Conservation (phyloP, 2,888 invertebrate genomes). For the Plagodis dolabraria region DNA sequence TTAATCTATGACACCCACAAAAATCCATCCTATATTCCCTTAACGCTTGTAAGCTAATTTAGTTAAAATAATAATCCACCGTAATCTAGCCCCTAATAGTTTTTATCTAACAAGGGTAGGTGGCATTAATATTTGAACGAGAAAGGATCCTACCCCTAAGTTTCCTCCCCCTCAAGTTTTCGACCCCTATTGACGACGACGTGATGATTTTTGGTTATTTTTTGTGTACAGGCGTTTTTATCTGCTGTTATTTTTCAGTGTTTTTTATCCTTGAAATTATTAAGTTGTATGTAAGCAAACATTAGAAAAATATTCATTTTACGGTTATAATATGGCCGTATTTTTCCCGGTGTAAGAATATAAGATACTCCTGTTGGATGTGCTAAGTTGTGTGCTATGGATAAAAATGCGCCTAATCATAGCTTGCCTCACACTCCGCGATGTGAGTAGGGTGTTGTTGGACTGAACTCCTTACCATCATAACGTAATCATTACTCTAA, state of each 20-base stretch:
- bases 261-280: background rate
- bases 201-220: conserved; percentile 46
- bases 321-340: too few relatives aligned
- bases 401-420: too few relatives aligned
- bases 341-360: too few relatives aligned
- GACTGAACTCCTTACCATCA: too few relatives aligned
- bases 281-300: too few relatives aligned
- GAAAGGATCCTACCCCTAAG: conserved; percentile 40
- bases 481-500: too few relatives aligned
- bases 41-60: conserved; percentile 80
- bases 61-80: conserved; percentile 83
- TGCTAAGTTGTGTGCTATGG: too few relatives aligned
- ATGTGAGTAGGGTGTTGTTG: too few relatives aligned
- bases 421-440: too few relatives aligned
- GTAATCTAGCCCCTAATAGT: conserved; percentile 80
- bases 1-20: conserved; percentile 59
- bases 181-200: conserved; percentile 14
- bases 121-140: conserved; percentile 78
- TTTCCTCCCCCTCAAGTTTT: conserved; percentile 22
- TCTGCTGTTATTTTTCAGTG: background rate
- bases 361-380: too few relatives aligned
- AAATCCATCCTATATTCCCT: conserved; percentile 54
- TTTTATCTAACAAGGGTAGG: conserved; percentile 71
- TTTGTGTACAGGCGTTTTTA: conserved; percentile 16
- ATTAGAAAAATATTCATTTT: too few relatives aligned